Evolutionary conservation across 2,797 vertebrate species (phyloP), one percentile per base, ranked within the genome.

Genomic region (Otus scops): DNA sequence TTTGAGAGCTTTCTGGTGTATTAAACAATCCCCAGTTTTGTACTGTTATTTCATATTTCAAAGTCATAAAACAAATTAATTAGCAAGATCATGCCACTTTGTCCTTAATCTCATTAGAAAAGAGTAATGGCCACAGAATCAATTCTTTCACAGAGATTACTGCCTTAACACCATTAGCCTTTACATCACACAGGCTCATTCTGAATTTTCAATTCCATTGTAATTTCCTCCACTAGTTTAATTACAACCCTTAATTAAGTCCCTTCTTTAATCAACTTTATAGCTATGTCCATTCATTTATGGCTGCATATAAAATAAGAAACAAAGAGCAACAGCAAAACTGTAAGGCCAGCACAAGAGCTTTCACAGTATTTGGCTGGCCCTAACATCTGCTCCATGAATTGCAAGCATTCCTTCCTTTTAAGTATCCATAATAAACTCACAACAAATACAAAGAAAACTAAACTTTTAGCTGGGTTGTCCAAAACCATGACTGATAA

Each of bases 221-320:
- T 10, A 3, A 82, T 76, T 83, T 79, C 65, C 41, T 76, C 23
- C 45, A 51, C 45, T 32, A 2, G 36, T 73, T 81, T 88, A 73
- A 97, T 71, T 93, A 83, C 53, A 56, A 15, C 15, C 23, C 70
- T 76, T 71, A 26, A 87, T 87, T 87, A 84, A 89, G 71, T 57
- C 68, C 70, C 30, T 78, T 53, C 91, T 77, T 95, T 84, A 88
- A 95, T 94, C 93, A 94, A 74, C 89, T 89, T 73, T 65, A 12
- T 8, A 64, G 78, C 73, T 59, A 6, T 59, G 68, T 76, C 85
- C 74, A 74, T 61, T 75, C 82, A 19, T 75, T 59, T 76, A 26
- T 14, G 27, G 36, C 51, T 38, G 27, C 24, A 56, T 5, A 21
- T 11, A 36, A 70, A 92, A 39, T 3, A 70, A 85, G 47, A 91